A percentile compares a stretch with the other conserved stretches of the same genome.
These are phyloP conservation scores for Leptinotarsa lineolata DNA, from an alignment of 1,140 invertebrate genomes.

Conservation along the genomic window DNA sequence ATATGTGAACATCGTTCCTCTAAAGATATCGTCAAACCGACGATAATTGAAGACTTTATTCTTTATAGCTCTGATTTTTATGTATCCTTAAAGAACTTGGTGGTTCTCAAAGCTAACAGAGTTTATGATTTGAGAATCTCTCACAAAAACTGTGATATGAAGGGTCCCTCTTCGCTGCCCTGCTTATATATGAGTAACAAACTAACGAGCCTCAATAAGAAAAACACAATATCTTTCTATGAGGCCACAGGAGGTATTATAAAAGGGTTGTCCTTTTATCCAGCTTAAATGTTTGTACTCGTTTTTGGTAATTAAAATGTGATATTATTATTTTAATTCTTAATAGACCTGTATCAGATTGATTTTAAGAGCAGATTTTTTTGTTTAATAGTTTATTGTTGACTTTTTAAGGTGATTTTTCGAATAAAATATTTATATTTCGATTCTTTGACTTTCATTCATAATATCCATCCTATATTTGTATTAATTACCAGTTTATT, in stretches of 20 bases:
- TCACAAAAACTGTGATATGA: slow-evolving; percentile 36
- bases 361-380: too few species aligned
- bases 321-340: slow-evolving; percentile 10
- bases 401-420: neutral
- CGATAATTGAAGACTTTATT: slow-evolving; percentile 34
- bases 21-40: slow-evolving; percentile 32
- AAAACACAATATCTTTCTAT: slow-evolving; percentile 38
- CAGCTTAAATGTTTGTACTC: slow-evolving; percentile 34
- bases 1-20: slow-evolving; percentile 37
- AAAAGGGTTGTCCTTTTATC: slow-evolving; percentile 49
- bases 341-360: neutral
- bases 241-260: slow-evolving; percentile 47
- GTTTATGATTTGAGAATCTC: slow-evolving; percentile 46
- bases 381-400: neutral
- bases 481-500: too few species aligned
- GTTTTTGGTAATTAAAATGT: neutral
- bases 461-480: too few species aligned
- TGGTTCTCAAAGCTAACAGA: slow-evolving; percentile 38
- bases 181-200: slow-evolving; percentile 48
- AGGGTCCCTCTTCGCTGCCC: slow-evolving; percentile 32
- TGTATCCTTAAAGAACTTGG: slow-evolving; percentile 37
- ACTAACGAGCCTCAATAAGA: slow-evolving; percentile 34
- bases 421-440: too few species aligned
- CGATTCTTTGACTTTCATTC: too few species aligned
- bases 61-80: slow-evolving; percentile 40